These are phyloP conservation scores for Merluccius polli DNA, from an alignment of 2,797 vertebrate species.

Conservation along the genomic window DNA sequence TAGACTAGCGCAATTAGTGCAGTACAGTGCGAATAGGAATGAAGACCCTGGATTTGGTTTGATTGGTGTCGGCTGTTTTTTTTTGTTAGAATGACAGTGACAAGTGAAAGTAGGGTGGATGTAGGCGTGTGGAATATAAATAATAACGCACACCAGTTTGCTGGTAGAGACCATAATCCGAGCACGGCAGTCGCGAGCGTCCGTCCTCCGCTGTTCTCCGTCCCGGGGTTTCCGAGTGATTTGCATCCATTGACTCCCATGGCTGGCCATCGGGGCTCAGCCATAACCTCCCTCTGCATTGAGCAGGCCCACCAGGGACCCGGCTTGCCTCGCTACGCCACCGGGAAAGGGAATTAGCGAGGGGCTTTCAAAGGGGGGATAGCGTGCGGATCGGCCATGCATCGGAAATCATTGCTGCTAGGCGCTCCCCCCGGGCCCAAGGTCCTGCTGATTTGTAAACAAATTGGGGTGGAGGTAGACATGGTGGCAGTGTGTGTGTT, in stretches of 20 bases:
- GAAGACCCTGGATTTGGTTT: too few relatives aligned
- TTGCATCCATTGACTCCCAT: conserved; percentile 61
- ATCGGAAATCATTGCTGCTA: conserved; percentile 65
- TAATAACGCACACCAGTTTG: background rate
- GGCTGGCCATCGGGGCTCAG: conserved; percentile 47
- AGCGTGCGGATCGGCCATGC: conserved; percentile 56
- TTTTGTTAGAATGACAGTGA: too few relatives aligned
- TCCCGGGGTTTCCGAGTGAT: conserved; percentile 47
- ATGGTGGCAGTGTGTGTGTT: conserved; percentile 28
- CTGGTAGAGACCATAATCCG: background rate
- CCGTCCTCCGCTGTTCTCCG: conserved; percentile 26
- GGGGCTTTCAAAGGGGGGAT: conserved; percentile 60
- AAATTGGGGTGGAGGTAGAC: conserved; percentile 42
- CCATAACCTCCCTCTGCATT: conserved; percentile 41
- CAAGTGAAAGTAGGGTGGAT: background rate
- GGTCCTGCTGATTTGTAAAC: conserved; percentile 54
- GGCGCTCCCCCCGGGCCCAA: conserved; percentile 49
- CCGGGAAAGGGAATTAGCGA: conserved; percentile 59
- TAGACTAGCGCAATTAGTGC: too few relatives aligned
- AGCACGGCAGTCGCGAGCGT: background rate
- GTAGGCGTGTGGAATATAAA: background rate
- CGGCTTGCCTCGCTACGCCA: conserved; percentile 56
- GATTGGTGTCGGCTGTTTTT: too few relatives aligned
- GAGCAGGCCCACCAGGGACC: conserved; percentile 52
- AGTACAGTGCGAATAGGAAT: too few relatives aligned